Evolutionary conservation across 2,113 vertebrate species (phyloP).

Genomic region (Empidonax alnorum): DNA sequence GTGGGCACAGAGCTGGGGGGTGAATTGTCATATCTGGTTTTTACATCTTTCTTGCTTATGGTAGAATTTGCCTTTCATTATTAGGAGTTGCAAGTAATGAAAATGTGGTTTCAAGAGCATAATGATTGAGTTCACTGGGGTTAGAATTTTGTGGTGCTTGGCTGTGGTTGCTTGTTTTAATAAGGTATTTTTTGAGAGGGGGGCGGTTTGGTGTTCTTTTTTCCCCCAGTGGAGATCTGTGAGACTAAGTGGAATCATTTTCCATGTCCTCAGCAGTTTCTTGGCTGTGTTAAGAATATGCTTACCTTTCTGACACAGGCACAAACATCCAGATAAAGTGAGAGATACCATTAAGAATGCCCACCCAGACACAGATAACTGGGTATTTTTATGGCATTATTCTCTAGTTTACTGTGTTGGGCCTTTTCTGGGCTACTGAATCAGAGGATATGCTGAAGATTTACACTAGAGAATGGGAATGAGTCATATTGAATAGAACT

Average conservation of each 20-base stretch:
- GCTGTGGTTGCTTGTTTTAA: neutral
- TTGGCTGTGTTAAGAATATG: neutral
- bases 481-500: neutral
- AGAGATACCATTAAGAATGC: neutral
- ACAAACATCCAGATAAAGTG: neutral
- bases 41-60: neutral
- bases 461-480: neutral
- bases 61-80: neutral
- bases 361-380: neutral
- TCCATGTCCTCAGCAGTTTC: constrained; percentile 30
- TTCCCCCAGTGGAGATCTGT: neutral
- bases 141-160: neutral
- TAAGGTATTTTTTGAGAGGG: neutral
- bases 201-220: neutral
- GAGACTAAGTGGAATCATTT: neutral
- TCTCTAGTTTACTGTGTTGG: neutral
- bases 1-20: neutral
- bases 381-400: neutral
- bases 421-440: constrained; percentile 4
- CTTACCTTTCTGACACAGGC: neutral
- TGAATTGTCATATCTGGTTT: neutral
- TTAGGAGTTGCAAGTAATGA: neutral
- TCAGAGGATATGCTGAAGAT: neutral
- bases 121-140: neutral
- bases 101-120: neutral